These are phyloP conservation scores for Corythornis cristatus DNA, from an alignment of 2,113 vertebrate species.

Conservation along the genomic window DNA sequence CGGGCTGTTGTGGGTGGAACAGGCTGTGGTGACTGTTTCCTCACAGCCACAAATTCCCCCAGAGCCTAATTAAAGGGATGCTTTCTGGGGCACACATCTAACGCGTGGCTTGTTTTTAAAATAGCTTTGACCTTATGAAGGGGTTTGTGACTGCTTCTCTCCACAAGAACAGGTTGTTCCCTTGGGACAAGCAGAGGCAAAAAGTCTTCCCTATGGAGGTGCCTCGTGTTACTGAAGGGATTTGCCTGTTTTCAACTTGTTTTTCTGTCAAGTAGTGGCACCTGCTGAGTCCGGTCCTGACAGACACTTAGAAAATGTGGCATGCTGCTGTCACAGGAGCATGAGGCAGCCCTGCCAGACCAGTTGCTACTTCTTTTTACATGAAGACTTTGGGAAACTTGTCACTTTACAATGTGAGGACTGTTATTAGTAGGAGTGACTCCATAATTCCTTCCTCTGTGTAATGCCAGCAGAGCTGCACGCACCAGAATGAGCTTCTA, in stretches of 20 bases:
- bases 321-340: neutral
- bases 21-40: neutral
- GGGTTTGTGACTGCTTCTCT: neutral
- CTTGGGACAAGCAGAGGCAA: neutral
- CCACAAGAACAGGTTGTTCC: neutral
- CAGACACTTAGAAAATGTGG: neutral
- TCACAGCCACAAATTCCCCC: neutral
- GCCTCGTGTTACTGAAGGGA: neutral
- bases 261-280: neutral
- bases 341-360: neutral
- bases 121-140: neutral
- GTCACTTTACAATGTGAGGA: neutral
- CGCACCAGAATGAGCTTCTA: neutral
- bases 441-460: neutral
- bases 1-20: neutral
- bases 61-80: conserved; percentile 7
- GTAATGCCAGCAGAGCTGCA: neutral
- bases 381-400: neutral
- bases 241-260: neutral
- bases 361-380: neutral
- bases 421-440: conserved; percentile 35
- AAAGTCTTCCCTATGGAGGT: neutral
- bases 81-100: conserved; percentile 29
- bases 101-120: neutral
- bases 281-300: neutral